A percentile compares a stretch with the other conserved stretches of the same genome.
Evolutionary conservation across 37 sponge, comb jelly and placozoan species (phyloP).

Genomic region (Corticium candelabrum): DNA sequence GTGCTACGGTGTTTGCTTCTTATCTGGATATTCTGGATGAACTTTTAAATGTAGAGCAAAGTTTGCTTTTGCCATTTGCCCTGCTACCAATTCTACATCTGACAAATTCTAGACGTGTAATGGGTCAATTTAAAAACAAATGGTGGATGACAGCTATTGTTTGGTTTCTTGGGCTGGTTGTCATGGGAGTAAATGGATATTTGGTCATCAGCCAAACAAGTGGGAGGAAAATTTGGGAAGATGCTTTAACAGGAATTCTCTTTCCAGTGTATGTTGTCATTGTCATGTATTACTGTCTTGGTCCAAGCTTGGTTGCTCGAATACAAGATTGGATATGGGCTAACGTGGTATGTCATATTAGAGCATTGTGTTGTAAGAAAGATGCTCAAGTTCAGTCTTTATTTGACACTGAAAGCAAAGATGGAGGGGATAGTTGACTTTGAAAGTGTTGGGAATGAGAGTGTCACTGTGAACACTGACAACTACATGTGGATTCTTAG

Average conservation of each 20-base stretch:
- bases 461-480: too few relatives aligned
- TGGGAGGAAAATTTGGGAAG: background rate
- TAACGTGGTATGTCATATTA: too few relatives aligned
- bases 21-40: conserved; percentile 21
- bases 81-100: conserved; percentile 17
- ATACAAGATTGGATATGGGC: too few relatives aligned
- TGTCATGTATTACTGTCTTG: background rate
- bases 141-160: conserved; percentile 22
- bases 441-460: too few relatives aligned
- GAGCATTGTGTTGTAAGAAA: too few relatives aligned
- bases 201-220: conserved; percentile 33
- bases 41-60: conserved; percentile 24
- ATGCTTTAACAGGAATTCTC: background rate
- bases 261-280: background rate
- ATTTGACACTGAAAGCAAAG: too few relatives aligned
- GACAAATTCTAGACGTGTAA: background rate
- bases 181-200: conserved; percentile 41
- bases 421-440: too few relatives aligned
- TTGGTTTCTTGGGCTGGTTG: conserved; percentile 30
- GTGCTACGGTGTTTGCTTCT: conserved; percentile 12
- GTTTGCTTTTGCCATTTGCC: conserved; percentile 23
- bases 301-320: too few relatives aligned
- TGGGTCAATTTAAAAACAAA: conserved; percentile 2
- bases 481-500: too few relatives aligned
- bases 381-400: too few relatives aligned